phyloP scores from a whole-genome alignment of 1,140 invertebrate species.

The Pogonomyrmex barbatus region DNA sequence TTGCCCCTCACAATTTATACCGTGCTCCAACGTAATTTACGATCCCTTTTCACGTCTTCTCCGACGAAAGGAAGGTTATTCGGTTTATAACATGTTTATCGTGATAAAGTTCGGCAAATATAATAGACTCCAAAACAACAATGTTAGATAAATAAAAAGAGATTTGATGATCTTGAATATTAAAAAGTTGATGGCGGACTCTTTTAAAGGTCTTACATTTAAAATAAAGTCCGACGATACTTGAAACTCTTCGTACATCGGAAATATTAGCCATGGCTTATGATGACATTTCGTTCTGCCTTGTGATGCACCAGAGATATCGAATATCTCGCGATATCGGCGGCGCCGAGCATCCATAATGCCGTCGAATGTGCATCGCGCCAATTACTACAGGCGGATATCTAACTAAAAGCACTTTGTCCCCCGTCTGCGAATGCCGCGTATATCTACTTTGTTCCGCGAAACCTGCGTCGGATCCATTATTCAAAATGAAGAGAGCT shows the following conservation, averaged over 20 bases:
- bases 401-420: constrained; percentile 69
- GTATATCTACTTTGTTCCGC: constrained; percentile 71
- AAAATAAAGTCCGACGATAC: not conserved
- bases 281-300: constrained; percentile 26
- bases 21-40: constrained; percentile 19
- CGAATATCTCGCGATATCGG: constrained; percentile 34
- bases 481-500: constrained; percentile 72
- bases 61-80: not conserved
- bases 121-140: not conserved
- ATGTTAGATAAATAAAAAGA: not conserved
- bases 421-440: constrained; percentile 57
- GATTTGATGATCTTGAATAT: not conserved
- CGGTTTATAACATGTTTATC: constrained; percentile 10
- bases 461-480: constrained; percentile 71
- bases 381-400: constrained; percentile 59
- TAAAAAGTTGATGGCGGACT: not conserved
- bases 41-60: not conserved
- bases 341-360: constrained; percentile 35
- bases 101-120: constrained; percentile 9
- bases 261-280: not conserved
- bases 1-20: constrained; percentile 31
- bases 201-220: not conserved
- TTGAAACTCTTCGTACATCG: not conserved
- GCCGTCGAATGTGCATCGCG: constrained; percentile 57
- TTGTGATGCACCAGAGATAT: not conserved